Evolutionary conservation across 2,888 invertebrate genomes (phyloP), one percentile per base, ranked within the genome.

Genomic region (Acleris sparsana): DNA sequence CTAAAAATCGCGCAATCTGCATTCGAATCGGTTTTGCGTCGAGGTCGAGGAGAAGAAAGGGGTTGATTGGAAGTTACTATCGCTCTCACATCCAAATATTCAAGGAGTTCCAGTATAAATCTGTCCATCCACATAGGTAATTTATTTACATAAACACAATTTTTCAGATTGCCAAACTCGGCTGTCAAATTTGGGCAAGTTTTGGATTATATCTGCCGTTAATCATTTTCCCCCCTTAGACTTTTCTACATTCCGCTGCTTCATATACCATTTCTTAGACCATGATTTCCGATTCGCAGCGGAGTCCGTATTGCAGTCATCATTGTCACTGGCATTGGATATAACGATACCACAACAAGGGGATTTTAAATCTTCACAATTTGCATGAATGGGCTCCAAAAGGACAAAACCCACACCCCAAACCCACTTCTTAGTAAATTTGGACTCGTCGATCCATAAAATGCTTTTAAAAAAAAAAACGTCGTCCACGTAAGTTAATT

Each of bases 131-230:
- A 20, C 60, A 60, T 52, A 1, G 52, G 60, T 13, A 60, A 25
- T 52, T 44, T 44, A 5, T 11, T 22, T 13, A n/a, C 17, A 18
- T 43, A 44, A 2, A 17, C 17, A 1, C 52, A 39, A 13, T 52
- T 52, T 52, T 58, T 63, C 11, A 63, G 16, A 13, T 64, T n/a
- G 11, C 22, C 53, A 18, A 64, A 64, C 20, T 63, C n/a, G n/a
- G n/a, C n/a, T n/a, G n/a, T n/a, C n/a, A n/a, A n/a, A n/a, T n/a
- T n/a, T 56, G 22, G 22, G 22, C 22, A 22, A 22, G 3, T 20
- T 22, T 22, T 22, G 22, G 5, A 25, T 25, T 22, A 17, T 53
- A 64, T 22, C 59, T 53, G 11, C 13, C 60, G n/a, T 60, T 60
- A n/a, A 59, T 51, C 1, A 17, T 16, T 17, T 13, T 18, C 5